A percentile compares a stretch with the other conserved stretches of the same genome.
Evolutionary conservation across 2,888 invertebrate species (phyloP).

Genomic region (Phragmatobia fuliginosa): DNA sequence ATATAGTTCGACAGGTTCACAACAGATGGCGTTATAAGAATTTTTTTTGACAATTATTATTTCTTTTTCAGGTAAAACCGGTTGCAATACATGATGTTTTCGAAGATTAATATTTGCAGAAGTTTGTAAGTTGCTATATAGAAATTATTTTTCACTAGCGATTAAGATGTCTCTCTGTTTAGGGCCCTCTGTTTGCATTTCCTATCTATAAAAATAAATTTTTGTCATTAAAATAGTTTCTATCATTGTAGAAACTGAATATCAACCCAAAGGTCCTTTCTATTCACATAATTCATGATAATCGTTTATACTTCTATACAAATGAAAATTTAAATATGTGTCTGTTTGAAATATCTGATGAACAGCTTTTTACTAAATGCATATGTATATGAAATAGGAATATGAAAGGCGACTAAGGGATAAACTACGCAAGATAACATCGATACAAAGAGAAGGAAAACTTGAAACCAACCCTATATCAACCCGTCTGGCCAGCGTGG

Average conservation of each 20-base stretch:
- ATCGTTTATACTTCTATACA: too few species aligned
- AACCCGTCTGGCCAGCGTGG: too few species aligned
- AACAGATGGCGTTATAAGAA: constrained; percentile 57
- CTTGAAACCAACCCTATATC: too few species aligned
- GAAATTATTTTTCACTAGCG: neutral
- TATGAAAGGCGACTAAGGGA: too few species aligned
- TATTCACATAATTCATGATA: neutral
- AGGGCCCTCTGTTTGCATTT: neutral
- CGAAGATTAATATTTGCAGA: neutral
- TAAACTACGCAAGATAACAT: too few species aligned
- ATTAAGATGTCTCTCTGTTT: neutral
- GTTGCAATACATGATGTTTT: neutral
- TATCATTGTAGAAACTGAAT: neutral
- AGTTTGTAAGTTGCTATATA: neutral
- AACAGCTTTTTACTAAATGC: too few species aligned
- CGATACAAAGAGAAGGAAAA: too few species aligned
- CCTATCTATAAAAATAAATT: neutral
- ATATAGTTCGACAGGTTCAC: constrained; percentile 33
- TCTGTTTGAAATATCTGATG: too few species aligned
- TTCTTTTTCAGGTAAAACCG: constrained; percentile 53
- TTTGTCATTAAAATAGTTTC: neutral
- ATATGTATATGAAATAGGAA: too few species aligned
- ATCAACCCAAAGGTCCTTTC: too few species aligned
- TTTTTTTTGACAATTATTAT: constrained; percentile 14
- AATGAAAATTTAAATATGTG: too few species aligned